Conservation (phyloP, 2,113 vertebrate species). For the Reinhardtius hippoglossoides region DNA sequence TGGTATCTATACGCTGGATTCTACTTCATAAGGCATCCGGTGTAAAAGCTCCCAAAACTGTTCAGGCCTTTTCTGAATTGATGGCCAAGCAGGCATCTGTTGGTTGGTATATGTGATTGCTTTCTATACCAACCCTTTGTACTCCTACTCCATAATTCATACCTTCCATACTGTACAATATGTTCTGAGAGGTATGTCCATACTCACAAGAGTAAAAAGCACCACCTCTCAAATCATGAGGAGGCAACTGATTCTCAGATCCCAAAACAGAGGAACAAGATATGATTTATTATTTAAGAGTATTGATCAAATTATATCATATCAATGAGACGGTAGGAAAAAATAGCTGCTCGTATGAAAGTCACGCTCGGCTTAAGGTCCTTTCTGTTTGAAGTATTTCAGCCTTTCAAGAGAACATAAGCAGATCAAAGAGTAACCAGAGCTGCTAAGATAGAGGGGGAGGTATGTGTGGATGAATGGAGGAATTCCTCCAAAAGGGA, state of each 20-base stretch:
- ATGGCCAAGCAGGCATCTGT: constrained; percentile 15
- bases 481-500: constrained; percentile 69
- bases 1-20: background rate
- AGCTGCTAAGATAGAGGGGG: constrained; percentile 65
- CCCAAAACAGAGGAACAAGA: constrained; percentile 63
- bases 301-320: constrained; percentile 79
- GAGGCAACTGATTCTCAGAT: constrained; percentile 58
- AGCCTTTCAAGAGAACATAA: constrained; percentile 77
- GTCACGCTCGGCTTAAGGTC: constrained; percentile 56
- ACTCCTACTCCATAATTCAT: constrained; percentile 73
- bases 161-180: constrained; percentile 43
- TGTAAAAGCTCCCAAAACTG: background rate
- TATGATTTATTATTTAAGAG: constrained; percentile 76
- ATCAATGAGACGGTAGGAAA: constrained; percentile 70
- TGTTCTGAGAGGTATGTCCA: constrained; percentile 50
- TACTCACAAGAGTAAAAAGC: constrained; percentile 63
- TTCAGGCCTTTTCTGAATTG: background rate
- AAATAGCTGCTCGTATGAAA: constrained; percentile 63
- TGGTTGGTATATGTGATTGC: constrained; percentile 51
- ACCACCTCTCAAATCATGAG: constrained; percentile 48
- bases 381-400: constrained; percentile 78
- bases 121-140: constrained; percentile 62
- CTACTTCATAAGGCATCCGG: background rate
- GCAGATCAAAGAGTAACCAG: constrained; percentile 79
- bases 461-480: constrained; percentile 61